phyloP scores from a whole-genome alignment of 2,888 invertebrate genomes.

The Cyaniris semiargus region DNA sequence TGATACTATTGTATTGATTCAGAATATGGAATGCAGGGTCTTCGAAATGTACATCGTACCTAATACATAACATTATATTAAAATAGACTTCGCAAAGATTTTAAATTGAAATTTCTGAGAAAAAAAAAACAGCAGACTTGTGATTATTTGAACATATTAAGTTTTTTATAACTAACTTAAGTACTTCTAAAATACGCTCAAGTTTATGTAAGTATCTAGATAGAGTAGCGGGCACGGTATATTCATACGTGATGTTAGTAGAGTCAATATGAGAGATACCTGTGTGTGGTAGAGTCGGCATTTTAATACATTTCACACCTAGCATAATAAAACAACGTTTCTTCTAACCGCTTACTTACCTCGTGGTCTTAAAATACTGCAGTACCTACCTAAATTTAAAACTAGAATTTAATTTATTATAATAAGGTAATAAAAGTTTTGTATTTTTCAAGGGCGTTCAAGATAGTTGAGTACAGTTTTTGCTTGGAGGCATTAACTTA shows the following conservation, averaged over 20 bases:
- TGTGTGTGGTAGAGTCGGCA: background rate
- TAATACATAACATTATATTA: no score
- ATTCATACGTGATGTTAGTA: background rate
- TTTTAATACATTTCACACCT: background rate
- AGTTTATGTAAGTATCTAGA: background rate
- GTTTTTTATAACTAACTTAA: background rate
- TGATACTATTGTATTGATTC: slow-evolving; percentile 8
- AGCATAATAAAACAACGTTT: background rate
- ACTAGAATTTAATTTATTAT: background rate
- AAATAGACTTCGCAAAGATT: background rate
- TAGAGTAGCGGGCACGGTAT: background rate
- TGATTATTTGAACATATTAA: no score
- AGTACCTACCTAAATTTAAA: background rate
- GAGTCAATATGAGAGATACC: background rate
- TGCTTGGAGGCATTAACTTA: background rate
- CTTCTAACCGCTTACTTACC: background rate
- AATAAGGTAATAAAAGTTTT: slow-evolving; percentile 8
- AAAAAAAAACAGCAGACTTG: no score
- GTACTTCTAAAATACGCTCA: background rate
- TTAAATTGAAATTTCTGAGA: no score
- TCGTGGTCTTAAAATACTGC: background rate
- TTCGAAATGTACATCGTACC: background rate
- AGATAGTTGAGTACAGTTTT: slow-evolving; percentile 15
- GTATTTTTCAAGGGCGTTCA: slow-evolving; percentile 7
- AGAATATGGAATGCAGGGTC: background rate